Base-by-base conservation (phyloP, 2,888 invertebrate genomes). In the Chirona hameri region DNA sequence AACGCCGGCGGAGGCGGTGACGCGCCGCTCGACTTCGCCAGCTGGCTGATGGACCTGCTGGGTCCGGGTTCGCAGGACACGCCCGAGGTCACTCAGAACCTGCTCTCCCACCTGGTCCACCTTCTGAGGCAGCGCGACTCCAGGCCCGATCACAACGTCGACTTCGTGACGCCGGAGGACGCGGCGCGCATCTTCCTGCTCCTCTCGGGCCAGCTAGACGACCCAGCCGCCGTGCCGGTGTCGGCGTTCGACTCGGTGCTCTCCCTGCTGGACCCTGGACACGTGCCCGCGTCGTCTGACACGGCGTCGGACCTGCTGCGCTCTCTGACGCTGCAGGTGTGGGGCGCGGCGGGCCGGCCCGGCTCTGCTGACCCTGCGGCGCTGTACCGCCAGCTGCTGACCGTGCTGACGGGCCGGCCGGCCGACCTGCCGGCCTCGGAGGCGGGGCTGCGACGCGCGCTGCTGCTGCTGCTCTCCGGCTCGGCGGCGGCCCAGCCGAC, bases 391-490 rank as follows among this genome's bases (percentile, higher is more conserved):
- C 14, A 9, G 14, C 29, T 69, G 69, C 69, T 69, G 29, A 15
- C 14, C 15, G n/a, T 29, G 29, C 69, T 69, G 14, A 15, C 69
- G n/a, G 69, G 69, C 12, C 69, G 29, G 14, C 5, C 69, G 29
- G 29, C n/a, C n/a, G 29, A 1, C 14, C 10, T 15, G 5, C 4
- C 29, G 14, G 69, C 69, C 5, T 15, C 69, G 12, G 69, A 5
- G 14, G 14, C 3, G n/a, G 69, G 3, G 29, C 29, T 69, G 69
- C 69, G 29, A 27, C 69, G 4, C 14, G 69, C 29, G 29, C 69
- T 69, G 69, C n/a, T 29, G 69, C 69, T 69, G 29, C 69, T 69
- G 69, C 69, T 69, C 29, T 27, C 69, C n/a, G 69, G 69, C 15
- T 29, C 69, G 29, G 29, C 29, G 14, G 15, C 10, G 14, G 69